Evolutionary conservation across 1,140 invertebrate species (phyloP).

Genomic region (Panonychus citri): DNA sequence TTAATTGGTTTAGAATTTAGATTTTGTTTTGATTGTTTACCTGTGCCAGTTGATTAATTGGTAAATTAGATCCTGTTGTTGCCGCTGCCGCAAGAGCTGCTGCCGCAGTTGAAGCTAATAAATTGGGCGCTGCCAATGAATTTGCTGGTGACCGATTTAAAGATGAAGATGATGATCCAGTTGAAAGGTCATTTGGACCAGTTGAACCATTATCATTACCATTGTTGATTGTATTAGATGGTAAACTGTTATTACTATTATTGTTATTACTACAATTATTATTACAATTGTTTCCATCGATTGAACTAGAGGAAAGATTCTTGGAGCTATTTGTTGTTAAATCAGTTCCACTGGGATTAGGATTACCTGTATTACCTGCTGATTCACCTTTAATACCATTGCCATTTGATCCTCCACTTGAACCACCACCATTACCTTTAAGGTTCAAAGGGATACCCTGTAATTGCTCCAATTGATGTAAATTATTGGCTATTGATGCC

Average conservation of each 20-base stretch:
- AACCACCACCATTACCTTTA: neutral
- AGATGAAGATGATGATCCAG: neutral
- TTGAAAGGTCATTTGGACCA: neutral
- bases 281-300: neutral
- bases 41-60: constrained; percentile 1
- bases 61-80: neutral
- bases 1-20: too few relatives aligned
- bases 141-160: neutral
- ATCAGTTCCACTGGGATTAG: neutral
- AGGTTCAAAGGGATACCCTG: neutral
- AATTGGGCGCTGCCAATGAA: neutral
- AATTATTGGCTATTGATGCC: too few relatives aligned
- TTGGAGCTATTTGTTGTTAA: neutral
- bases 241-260: neutral
- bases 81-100: neutral
- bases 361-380: neutral
- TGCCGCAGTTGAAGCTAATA: neutral
- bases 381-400: neutral
- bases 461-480: too few relatives aligned
- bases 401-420: neutral
- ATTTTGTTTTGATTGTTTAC: neutral
- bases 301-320: neutral
- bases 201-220: neutral
- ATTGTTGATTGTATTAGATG: neutral
- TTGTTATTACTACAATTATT: neutral